These are phyloP conservation scores for Eufriesea mexicana DNA, from an alignment of 1,140 invertebrate genomes.

Conservation along the genomic window DNA sequence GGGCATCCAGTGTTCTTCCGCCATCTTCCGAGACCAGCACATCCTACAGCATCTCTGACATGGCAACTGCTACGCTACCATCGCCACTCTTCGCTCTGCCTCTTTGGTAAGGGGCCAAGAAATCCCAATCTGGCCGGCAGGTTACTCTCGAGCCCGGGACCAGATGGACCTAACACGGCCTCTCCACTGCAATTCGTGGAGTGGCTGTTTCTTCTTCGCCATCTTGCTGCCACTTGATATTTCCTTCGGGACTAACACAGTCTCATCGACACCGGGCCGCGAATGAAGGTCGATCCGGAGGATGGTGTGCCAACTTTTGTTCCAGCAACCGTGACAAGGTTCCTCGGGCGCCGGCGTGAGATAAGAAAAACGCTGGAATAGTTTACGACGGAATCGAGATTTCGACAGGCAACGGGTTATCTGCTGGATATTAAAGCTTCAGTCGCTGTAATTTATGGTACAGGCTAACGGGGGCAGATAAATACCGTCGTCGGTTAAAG, in stretches of 20 bases:
- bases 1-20: constrained; percentile 30
- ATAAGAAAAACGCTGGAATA: neutral
- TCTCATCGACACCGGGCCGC: constrained; percentile 52
- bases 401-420: neutral
- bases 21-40: constrained; percentile 42
- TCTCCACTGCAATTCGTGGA: constrained; percentile 45
- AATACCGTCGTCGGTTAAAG: neutral
- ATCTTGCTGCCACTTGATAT: constrained; percentile 67
- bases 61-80: constrained; percentile 59
- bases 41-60: constrained; percentile 50
- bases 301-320: constrained; percentile 50
- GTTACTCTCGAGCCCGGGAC: constrained; percentile 73
- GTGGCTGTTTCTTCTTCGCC: constrained; percentile 58
- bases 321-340: neutral
- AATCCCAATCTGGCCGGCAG: constrained; percentile 76
- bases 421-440: neutral
- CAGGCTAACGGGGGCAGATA: neutral
- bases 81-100: constrained; percentile 60
- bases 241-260: constrained; percentile 58
- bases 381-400: neutral
- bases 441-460: neutral
- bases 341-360: neutral
- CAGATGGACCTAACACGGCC: constrained; percentile 73
- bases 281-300: constrained; percentile 4
- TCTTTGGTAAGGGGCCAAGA: constrained; percentile 80